phyloP scores from a whole-genome alignment of 2,888 invertebrate genomes.

The Diploptera punctata region DNA sequence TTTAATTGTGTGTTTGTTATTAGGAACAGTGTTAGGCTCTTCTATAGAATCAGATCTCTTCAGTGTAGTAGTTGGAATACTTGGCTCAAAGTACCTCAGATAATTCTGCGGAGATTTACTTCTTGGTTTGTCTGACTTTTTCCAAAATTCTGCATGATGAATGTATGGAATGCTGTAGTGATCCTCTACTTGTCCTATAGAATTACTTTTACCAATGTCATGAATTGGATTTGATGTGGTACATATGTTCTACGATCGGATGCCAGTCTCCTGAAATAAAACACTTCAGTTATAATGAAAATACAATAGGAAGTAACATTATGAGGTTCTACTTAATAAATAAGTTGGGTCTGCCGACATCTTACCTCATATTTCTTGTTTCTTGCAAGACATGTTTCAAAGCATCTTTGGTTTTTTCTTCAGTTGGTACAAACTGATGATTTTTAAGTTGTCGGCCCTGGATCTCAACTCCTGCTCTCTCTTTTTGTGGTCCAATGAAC shows the following conservation, averaged over 20 bases:
- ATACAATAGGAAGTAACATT: no score
- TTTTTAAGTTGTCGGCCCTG: no score
- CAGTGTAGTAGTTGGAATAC: background rate
- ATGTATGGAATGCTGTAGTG: background rate
- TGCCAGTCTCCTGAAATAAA: conserved; percentile 10
- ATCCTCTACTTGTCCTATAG: background rate
- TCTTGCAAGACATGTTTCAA: no score
- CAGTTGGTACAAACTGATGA: no score
- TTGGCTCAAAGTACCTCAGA: background rate
- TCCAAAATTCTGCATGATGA: background rate
- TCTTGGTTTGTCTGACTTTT: background rate
- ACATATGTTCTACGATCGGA: background rate
- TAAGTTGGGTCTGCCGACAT: no score
- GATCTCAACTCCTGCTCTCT: no score
- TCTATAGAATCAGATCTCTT: background rate
- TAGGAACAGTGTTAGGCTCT: no score
- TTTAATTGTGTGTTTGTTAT: no score
- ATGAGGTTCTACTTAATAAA: no score
- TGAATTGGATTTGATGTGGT: conserved; percentile 5
- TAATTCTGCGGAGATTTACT: background rate
- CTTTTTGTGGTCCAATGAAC: no score
- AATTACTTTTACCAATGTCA: background rate
- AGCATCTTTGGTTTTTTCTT: no score
- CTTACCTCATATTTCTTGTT: no score
- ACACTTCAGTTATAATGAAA: background rate